Percentiles rank a stretch among this genome's conserved stretches.
Evolutionary conservation across 2,797 vertebrate genomes (phyloP).

Genomic region (Acanthiza pusilla): DNA sequence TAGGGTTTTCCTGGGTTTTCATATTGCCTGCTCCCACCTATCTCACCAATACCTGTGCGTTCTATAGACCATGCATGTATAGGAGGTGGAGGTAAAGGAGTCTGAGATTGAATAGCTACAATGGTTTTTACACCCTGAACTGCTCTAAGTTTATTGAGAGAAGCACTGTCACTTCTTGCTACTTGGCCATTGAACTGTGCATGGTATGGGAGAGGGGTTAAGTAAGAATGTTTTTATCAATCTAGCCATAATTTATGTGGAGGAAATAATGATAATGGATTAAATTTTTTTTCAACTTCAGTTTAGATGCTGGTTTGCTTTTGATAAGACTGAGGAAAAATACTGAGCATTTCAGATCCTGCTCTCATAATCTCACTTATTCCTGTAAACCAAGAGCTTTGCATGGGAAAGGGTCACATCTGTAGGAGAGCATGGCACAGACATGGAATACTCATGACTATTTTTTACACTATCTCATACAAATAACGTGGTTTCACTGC

Average conservation of each 20-base stretch:
- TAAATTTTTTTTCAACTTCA: neutral
- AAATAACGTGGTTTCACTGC: neutral
- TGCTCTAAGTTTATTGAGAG: neutral
- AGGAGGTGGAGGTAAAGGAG: neutral
- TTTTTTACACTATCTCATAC: neutral
- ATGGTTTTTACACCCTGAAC: neutral
- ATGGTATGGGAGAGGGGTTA: neutral
- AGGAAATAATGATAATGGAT: neutral
- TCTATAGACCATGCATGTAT: accelerated
- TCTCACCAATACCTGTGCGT: neutral
- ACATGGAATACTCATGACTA: neutral
- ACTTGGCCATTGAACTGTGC: neutral
- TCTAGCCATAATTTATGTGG: neutral
- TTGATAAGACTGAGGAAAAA: neutral
- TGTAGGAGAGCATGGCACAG: neutral
- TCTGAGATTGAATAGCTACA: neutral
- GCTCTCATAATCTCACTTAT: neutral
- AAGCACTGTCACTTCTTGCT: neutral
- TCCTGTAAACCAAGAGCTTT: neutral
- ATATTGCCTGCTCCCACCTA: accelerated
- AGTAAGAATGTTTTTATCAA: neutral
- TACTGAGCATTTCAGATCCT: neutral
- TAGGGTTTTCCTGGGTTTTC: neutral
- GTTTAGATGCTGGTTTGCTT: neutral
- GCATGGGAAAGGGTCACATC: neutral